Evolutionary conservation across 2,888 invertebrate genomes (phyloP).

Genomic region (Thera britannica): DNA sequence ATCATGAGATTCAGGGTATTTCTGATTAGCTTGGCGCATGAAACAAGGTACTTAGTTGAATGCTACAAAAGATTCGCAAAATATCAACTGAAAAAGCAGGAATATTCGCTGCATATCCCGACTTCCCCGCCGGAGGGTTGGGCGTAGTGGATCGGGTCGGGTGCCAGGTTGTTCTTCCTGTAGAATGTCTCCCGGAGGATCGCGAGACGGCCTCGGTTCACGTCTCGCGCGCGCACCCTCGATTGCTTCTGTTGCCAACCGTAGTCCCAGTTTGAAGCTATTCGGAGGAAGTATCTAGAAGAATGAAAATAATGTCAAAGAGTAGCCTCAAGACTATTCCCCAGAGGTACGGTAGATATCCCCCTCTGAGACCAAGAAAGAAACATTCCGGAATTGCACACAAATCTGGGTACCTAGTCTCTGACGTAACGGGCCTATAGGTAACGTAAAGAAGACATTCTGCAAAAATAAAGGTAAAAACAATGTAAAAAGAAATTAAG

Average conservation of each 20-base stretch:
- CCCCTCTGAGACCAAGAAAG: too few relatives aligned
- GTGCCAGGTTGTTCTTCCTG: slow-evolving; percentile 80
- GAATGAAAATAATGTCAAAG: not conserved
- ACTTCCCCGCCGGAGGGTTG: slow-evolving; percentile 73
- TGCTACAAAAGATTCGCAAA: not conserved
- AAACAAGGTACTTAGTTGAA: not conserved
- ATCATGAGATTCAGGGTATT: not conserved
- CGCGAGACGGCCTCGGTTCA: slow-evolving; percentile 78
- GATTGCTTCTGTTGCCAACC: slow-evolving; percentile 85
- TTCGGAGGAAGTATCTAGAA: slow-evolving; percentile 79
- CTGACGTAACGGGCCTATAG: too few relatives aligned
- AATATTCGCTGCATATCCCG: slow-evolving; percentile 73
- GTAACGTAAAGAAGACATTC: too few relatives aligned
- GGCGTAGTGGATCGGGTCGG: slow-evolving; percentile 83
- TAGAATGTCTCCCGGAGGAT: slow-evolving; percentile 84
- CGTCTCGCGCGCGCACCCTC: slow-evolving; percentile 59
- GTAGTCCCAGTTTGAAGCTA: slow-evolving; percentile 81
- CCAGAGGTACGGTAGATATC: too few relatives aligned
- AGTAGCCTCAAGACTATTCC: too few relatives aligned
- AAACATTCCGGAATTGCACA: too few relatives aligned
- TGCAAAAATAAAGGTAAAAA: too few relatives aligned
- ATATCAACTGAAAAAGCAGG: slow-evolving; percentile 55
- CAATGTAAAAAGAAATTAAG: too few relatives aligned
- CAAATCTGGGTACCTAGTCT: too few relatives aligned
- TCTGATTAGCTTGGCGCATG: not conserved